Base-by-base conservation (phyloP, 2,888 invertebrate genomes). In the Bombylius major region DNA sequence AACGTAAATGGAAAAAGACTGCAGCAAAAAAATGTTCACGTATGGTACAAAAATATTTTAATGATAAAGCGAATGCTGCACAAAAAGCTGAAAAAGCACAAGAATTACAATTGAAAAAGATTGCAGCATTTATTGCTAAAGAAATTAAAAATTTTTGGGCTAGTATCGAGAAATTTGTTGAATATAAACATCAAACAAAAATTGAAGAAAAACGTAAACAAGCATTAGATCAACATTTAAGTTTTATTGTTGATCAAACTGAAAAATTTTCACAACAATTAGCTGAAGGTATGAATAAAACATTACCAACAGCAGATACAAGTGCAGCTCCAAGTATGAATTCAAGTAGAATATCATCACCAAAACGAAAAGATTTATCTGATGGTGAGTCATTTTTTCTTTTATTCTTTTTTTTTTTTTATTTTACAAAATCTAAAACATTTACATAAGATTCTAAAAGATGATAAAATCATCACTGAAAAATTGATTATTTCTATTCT, bases 181-280 rank as follows among this genome's bases (percentile, higher is more conserved):
- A 96, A 72, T 94, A 88, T 76, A 96, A 95, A 71, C 90, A 94
- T 65, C 87, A 90, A 67, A 88, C 89, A 34, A 84, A 92, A 63
- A 78, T 97, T 58, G 97, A 98, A 73, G 94, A 94, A 66, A 94
- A 95, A 71, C 82, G 95, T 59, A 93, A 96, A 71, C 87, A 89
- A 69, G 96, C 95, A 1, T 78, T 98, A 57, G 97, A 98, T 78
- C 88, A 95, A 69, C 98, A 98, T 75, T 80, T 99, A 59, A 92
- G 92, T 73, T 96, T 96, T 72, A 95, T 99, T 69, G 97, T 99
- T 58, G 97, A 96, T 75, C 93, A 95, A 76, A 97, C 98, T 0
- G 98, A 99, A 75, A 94, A 93, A 70, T 97, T 95, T 78, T 95
- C 95, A 44, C 87, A 89, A 36, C 84, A 89, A 76, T 76, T 94